Conservation (phyloP, 2,113 vertebrate genomes). For the Nettapus auritus region DNA sequence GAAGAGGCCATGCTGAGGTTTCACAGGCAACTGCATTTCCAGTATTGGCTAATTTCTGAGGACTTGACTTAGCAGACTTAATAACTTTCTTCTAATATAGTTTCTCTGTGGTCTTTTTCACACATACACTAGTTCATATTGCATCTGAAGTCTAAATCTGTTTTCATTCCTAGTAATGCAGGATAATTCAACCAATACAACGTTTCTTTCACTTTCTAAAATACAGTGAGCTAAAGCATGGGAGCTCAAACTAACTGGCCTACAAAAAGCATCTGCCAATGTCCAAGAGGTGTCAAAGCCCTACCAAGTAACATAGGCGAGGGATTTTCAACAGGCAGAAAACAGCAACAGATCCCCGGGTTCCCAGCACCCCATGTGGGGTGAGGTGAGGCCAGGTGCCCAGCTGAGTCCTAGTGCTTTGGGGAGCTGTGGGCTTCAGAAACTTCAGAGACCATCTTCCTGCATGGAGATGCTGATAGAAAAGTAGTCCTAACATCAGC, state of each 20-base stretch:
- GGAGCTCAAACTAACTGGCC: neutral
- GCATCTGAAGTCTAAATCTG: neutral
- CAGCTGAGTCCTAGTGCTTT: neutral
- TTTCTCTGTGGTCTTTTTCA: neutral
- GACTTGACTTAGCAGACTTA: neutral
- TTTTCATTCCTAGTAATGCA: neutral
- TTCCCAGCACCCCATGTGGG: neutral
- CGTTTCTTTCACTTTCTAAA: neutral
- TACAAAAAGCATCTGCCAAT: neutral
- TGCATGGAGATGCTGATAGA: neutral
- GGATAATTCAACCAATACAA: neutral
- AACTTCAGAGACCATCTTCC: neutral
- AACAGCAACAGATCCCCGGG: neutral
- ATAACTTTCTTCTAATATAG: neutral
- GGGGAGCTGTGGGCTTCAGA: neutral
- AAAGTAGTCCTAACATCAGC: neutral
- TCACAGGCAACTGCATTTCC: neutral
- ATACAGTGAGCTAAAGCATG: neutral
- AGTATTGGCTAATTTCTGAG: neutral
- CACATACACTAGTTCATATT: neutral
- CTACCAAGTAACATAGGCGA: neutral
- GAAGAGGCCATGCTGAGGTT: neutral
- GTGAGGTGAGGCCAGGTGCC: neutral
- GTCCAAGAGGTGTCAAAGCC: neutral
- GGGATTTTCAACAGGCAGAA: neutral